A percentile compares a stretch with the other conserved stretches of the same genome.
phyloP scores from a whole-genome alignment of 2,113 vertebrate species.

The Enhydra lutris region DNA sequence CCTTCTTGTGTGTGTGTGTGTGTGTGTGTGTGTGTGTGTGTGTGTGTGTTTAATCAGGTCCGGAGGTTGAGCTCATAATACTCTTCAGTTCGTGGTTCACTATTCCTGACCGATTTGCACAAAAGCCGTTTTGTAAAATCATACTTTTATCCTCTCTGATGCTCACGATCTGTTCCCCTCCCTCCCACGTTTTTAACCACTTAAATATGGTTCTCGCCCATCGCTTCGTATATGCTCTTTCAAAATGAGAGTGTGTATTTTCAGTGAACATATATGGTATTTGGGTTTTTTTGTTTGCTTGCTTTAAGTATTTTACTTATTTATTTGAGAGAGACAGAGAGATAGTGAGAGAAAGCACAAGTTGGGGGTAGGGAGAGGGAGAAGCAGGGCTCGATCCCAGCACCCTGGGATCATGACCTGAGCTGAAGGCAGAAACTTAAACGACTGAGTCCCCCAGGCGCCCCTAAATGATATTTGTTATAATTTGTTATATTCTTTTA shows the following conservation, averaged over 20 bases:
- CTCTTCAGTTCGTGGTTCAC: neutral
- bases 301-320: neutral
- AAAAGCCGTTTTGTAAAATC: neutral
- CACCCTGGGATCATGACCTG: neutral
- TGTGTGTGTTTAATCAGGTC: neutral
- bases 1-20: neutral
- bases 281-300: no score
- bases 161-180: fast-evolving
- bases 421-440: neutral
- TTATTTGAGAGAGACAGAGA: neutral
- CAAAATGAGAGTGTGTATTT: neutral
- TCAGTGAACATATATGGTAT: neutral
- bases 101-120: fast-evolving
- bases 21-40: neutral
- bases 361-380: neutral
- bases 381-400: neutral
- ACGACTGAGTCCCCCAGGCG: neutral
- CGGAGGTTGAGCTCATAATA: fast-evolving
- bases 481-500: neutral
- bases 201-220: fast-evolving
- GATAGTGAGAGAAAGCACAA: neutral
- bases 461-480: neutral
- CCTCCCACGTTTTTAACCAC: neutral
- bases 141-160: neutral
- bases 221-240: neutral